phyloP scores from a whole-genome alignment of 2,113 vertebrate species.

The Brachyhypopomus occidentalis region DNA sequence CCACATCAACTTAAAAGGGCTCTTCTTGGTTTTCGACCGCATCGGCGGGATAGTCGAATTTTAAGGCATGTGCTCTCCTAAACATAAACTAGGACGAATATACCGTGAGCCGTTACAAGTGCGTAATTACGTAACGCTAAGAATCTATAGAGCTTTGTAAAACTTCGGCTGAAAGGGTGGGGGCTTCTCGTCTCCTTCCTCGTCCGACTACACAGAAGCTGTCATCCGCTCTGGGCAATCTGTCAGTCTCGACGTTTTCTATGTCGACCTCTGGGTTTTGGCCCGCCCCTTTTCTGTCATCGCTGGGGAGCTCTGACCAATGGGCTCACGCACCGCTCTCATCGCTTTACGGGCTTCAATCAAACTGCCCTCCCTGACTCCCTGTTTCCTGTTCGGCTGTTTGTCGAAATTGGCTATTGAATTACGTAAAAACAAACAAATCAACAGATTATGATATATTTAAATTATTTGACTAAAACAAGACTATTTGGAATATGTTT shows the following conservation, averaged over 20 bases:
- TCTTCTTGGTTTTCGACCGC: no score
- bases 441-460: no score
- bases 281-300: constrained; percentile 64
- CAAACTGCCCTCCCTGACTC: constrained; percentile 39
- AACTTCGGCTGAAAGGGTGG: constrained; percentile 20
- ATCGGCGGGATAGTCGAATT: neutral
- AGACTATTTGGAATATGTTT: neutral
- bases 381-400: constrained; percentile 13
- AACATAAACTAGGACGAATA: no score
- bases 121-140: constrained; percentile 27
- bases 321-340: constrained; percentile 27
- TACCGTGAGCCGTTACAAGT: neutral
- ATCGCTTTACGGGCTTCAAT: constrained; percentile 37
- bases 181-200: constrained; percentile 25
- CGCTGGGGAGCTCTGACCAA: constrained; percentile 54
- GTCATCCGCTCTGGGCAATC: constrained; percentile 47
- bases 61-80: neutral
- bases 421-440: no score
- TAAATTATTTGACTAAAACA: neutral
- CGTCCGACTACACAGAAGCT: constrained; percentile 41
- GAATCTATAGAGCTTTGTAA: constrained; percentile 29
- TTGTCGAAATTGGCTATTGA: neutral
- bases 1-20: no score
- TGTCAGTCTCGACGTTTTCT: constrained; percentile 66
- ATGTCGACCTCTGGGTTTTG: constrained; percentile 58